Conservation (phyloP, 2,888 invertebrate species). For the Caenorhabditis imperialis region DNA sequence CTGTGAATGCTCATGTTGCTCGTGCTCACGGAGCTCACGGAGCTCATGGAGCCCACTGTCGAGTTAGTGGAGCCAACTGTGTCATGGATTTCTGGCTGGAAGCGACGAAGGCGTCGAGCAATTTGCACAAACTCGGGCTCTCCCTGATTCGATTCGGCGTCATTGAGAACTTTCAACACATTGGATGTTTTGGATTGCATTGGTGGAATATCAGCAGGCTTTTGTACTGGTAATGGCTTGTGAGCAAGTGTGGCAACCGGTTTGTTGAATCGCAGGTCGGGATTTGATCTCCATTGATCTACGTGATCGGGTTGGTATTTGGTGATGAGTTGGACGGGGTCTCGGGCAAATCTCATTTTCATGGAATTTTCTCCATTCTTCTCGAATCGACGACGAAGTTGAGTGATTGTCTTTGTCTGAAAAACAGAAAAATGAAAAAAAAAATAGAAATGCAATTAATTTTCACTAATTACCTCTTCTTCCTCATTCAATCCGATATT, state of each 20-base stretch:
- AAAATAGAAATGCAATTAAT: neutral
- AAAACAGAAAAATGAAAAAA: conserved; percentile 8
- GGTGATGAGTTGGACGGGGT: conserved; percentile 43
- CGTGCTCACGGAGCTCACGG: neutral
- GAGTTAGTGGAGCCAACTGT: conserved; percentile 1
- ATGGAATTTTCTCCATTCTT: conserved; percentile 43
- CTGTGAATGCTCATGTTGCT: conserved; percentile 18
- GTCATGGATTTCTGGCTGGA: conserved; percentile 47
- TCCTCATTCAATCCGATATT: conserved; percentile 8
- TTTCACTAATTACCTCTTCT: conserved; percentile 24
- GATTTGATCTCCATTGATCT: conserved; percentile 26
- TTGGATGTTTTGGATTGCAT: conserved; percentile 28
- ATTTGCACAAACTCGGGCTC: conserved; percentile 56
- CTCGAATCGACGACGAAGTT: conserved; percentile 49
- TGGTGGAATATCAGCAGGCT: conserved; percentile 33
- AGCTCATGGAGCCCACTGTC: neutral
- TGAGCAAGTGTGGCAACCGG: conserved; percentile 7
- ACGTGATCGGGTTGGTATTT: conserved; percentile 44
- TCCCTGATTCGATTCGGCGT: conserved; percentile 22
- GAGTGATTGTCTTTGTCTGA: conserved; percentile 41
- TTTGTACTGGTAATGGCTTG: conserved; percentile 26
- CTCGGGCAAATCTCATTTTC: conserved; percentile 55
- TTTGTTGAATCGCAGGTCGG: conserved; percentile 14
- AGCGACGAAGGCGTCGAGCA: conserved; percentile 47
- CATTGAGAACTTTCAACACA: conserved; percentile 48